Conservation (phyloP, 1,140 invertebrate species). For the Macrobrachium rosenbergii region DNA sequence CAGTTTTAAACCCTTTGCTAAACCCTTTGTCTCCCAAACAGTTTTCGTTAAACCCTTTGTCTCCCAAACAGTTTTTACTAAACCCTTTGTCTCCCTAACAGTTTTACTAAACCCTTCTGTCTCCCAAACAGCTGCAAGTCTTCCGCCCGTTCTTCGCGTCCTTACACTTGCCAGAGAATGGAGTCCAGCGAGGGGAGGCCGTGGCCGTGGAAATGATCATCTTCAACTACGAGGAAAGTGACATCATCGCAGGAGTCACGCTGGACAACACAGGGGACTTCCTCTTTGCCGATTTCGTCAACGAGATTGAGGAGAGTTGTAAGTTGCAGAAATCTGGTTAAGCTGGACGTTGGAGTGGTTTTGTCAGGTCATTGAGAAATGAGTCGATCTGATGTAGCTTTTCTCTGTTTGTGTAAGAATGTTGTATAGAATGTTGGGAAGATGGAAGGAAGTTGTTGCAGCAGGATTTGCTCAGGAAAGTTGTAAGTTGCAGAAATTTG, state of each 20-base stretch:
- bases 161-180: constrained; percentile 85
- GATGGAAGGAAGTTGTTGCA: too few species aligned
- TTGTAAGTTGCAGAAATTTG: too few species aligned
- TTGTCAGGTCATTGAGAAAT: neutral
- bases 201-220: constrained; percentile 91
- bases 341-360: neutral
- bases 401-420: too few species aligned
- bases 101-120: too few species aligned
- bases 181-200: constrained; percentile 90
- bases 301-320: constrained; percentile 75
- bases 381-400: too few species aligned
- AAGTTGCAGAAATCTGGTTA: constrained; percentile 36
- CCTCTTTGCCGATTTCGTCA: constrained; percentile 83
- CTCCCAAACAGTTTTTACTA: too few species aligned
- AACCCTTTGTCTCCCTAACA: too few species aligned
- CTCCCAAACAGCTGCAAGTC: constrained; percentile 77
- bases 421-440: too few species aligned
- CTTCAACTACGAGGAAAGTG: constrained; percentile 89
- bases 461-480: too few species aligned
- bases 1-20: too few species aligned
- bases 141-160: constrained; percentile 91
- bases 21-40: too few species aligned
- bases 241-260: constrained; percentile 85
- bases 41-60: too few species aligned
- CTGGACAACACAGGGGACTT: constrained; percentile 85